Base-by-base conservation (phyloP, 2,888 invertebrate species). In the Gandaritis pyraliata region DNA sequence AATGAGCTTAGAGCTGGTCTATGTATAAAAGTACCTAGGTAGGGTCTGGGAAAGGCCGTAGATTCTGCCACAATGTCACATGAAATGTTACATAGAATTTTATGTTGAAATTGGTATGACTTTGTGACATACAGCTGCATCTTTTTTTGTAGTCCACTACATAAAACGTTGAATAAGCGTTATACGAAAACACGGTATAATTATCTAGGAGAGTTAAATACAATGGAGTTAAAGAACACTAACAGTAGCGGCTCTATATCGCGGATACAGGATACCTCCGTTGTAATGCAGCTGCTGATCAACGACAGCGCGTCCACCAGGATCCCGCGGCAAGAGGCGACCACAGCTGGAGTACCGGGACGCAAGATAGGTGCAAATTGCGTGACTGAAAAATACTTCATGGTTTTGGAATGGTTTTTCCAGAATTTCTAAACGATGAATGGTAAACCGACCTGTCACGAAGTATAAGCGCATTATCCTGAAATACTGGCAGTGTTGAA, bases 401-500 rank as follows among this genome's bases (percentile, higher is more conserved):
- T 0, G 23, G 5, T 23, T 23, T 23, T 23, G 23, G 18, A 16
- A 46, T 18, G 6, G 18, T 12, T 23, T 46, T n/a, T 46, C 4
- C 11, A 6, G 2, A 30, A 6, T 23, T 13, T 29, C 2, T 15
- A 16, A 18, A 53, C 2, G 1, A 50, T 13, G 23, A 5, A 16
- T 15, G 13, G 13, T 10, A 43, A 10, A 41, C 62, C 30, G 93
- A 94, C 79, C 95, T 95, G 77, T 95, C 95, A 77, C 88, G 89
- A 46, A 95, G 75, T 43, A 90, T 82, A 48, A 93, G 89, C 43
- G 94, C 94, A 58, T 93, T 91, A 71, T 95, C 95, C 66, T 94
- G 90, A 64, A 95, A 80, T 46, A 95, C 93, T 15, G 95, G 95
- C 66, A 95, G 87, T 1, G 94, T 93, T 74, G 94, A 94, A 65